These are phyloP conservation scores for Drosophila suboccidentalis DNA, from an alignment of 2,888 invertebrate species.

Conservation along the genomic window DNA sequence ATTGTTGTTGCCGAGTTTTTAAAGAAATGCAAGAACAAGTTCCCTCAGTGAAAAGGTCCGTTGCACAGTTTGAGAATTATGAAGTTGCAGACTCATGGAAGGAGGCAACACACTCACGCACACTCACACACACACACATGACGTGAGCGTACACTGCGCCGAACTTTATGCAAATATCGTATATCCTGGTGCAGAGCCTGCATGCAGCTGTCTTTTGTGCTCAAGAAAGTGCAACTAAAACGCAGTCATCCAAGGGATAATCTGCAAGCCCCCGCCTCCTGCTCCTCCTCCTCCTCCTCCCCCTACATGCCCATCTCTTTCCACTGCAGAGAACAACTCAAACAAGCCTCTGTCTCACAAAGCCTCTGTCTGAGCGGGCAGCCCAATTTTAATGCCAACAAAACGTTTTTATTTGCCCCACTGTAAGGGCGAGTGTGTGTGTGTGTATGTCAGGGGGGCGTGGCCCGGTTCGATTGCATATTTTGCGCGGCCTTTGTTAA, in stretches of 20 bases:
- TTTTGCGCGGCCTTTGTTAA: conserved; percentile 71
- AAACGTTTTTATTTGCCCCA: conserved; percentile 65
- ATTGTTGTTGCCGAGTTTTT: conserved; percentile 20
- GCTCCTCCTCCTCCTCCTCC: not conserved
- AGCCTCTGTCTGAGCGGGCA: conserved; percentile 14
- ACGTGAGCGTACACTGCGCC: conserved; percentile 9
- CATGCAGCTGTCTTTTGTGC: conserved; percentile 28
- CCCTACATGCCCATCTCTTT: too few species aligned
- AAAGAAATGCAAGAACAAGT: conserved; percentile 33
- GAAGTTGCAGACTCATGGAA: conserved; percentile 20
- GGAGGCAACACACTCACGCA: conserved; percentile 5
- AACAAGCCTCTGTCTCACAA: conserved; percentile 45
- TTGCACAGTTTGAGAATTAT: conserved; percentile 21
- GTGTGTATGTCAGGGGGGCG: conserved; percentile 19
- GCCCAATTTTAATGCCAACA: conserved; percentile 73
- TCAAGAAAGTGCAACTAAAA: conserved; percentile 73
- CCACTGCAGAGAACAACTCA: conserved; percentile 28
- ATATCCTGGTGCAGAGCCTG: conserved; percentile 29
- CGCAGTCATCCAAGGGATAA: conserved; percentile 75
- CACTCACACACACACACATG: conserved; percentile 3
- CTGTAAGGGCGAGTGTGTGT: conserved; percentile 6
- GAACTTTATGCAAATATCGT: conserved; percentile 60
- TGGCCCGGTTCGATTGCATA: conserved; percentile 48
- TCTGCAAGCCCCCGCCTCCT: conserved; percentile 25
- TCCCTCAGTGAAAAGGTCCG: not conserved